Percentiles rank a stretch among this genome's conserved stretches.
phyloP scores from a whole-genome alignment of 1,140 invertebrate species.

The Drosophila bifasciata region DNA sequence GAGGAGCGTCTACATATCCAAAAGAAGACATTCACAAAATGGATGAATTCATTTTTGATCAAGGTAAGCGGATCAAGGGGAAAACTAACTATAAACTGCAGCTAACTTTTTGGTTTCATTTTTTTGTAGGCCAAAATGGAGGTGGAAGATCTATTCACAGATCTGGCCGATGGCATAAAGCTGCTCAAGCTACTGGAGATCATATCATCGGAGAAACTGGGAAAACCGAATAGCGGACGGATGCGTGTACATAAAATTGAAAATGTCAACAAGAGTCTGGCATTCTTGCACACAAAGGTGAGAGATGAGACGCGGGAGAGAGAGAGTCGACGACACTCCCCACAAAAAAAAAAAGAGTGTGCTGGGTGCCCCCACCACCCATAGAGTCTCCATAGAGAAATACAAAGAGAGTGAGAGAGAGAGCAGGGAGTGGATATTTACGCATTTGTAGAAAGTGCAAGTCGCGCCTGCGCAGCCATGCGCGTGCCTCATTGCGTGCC shows the following conservation, averaged over 20 bases:
- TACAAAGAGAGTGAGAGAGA: neutral
- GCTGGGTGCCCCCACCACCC: too few relatives aligned
- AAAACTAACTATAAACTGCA: constrained; percentile 13
- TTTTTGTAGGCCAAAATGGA: constrained; percentile 93
- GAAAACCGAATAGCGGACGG: constrained; percentile 97
- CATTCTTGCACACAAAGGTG: constrained; percentile 98
- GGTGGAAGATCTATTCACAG: constrained; percentile 98
- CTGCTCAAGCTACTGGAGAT: constrained; percentile 99
- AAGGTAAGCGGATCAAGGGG: constrained; percentile 88
- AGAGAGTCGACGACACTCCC: neutral
- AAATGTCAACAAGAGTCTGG: constrained; percentile 99
- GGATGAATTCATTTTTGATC: constrained; percentile 99
- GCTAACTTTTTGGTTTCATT: constrained; percentile 17
- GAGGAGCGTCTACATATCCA: constrained; percentile 98
- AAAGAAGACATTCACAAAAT: constrained; percentile 99
- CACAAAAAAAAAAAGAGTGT: constrained; percentile 9
- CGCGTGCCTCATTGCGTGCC: constrained; percentile 76
- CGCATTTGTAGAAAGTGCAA: constrained; percentile 82
- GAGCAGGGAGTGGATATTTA: constrained; percentile 40
- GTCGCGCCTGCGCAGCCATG: constrained; percentile 71
- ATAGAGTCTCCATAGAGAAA: constrained; percentile 4
- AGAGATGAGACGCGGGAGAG: constrained; percentile 85
- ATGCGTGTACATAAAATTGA: constrained; percentile 99
- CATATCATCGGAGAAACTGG: constrained; percentile 98
- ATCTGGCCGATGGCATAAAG: constrained; percentile 97